Conservation (phyloP, 1,140 invertebrate species). For the Euwallacea similis region DNA sequence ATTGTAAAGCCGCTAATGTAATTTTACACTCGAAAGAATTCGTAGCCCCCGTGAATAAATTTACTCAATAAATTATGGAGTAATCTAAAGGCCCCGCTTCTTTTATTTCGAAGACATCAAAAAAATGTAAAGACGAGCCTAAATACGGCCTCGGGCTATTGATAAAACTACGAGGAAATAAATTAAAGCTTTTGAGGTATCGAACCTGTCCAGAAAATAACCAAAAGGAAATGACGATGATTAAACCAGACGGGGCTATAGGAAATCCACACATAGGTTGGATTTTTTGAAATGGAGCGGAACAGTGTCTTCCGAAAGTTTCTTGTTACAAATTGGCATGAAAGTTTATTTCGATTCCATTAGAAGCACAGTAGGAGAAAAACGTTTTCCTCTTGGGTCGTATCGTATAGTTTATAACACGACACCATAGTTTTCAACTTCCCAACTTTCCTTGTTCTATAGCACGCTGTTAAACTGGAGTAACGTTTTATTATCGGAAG, state of each 20-base stretch:
- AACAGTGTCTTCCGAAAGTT: neutral
- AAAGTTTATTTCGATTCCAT: conserved; percentile 28
- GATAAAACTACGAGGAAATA: conserved; percentile 14
- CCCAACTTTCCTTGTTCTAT: conserved; percentile 21
- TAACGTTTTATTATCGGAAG: conserved; percentile 21
- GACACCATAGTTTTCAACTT: conserved; percentile 27
- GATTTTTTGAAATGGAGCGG: no score
- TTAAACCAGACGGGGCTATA: no score
- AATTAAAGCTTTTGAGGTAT: conserved; percentile 19
- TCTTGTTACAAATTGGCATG: conserved; percentile 14
- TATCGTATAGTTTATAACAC: conserved; percentile 24
- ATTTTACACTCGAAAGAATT: conserved; percentile 24
- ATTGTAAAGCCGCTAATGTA: conserved; percentile 20
- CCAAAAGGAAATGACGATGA: no score
- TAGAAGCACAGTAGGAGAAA: conserved; percentile 18
- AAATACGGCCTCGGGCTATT: conserved; percentile 10
- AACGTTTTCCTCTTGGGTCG: conserved; percentile 24
- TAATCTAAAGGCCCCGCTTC: conserved; percentile 12
- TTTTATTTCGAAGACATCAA: conserved; percentile 23
- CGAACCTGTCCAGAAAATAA: neutral
- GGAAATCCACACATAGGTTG: no score
- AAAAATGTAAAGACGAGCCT: conserved; percentile 17
- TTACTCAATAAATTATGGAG: conserved; percentile 24
- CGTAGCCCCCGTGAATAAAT: conserved; percentile 14
- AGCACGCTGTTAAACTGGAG: conserved; percentile 16